These are phyloP conservation scores for Agapornis roseicollis DNA, from an alignment of 2,113 vertebrate genomes.

Conservation along the genomic window DNA sequence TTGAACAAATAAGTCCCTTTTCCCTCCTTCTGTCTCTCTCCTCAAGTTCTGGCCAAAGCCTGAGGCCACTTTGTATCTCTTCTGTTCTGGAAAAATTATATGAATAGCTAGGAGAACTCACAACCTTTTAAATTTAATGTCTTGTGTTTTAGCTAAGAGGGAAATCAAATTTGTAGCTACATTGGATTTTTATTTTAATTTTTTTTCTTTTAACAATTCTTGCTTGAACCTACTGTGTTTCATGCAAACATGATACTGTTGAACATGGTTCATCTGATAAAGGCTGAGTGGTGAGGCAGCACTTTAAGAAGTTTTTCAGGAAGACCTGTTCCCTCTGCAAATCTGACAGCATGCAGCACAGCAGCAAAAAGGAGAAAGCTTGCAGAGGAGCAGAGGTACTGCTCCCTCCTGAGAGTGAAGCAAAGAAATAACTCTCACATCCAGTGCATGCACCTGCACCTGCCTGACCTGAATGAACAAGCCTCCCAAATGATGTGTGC, in stretches of 20 bases:
- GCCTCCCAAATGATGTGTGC: fast-evolving
- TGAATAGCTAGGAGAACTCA: not conserved
- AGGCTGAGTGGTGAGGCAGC: not conserved
- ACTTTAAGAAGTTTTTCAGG: not conserved
- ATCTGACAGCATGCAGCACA: not conserved
- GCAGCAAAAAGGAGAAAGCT: not conserved
- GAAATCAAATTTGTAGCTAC: not conserved
- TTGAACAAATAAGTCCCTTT: not conserved
- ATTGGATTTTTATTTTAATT: not conserved
- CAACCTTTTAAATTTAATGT: not conserved
- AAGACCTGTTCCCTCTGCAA: not conserved
- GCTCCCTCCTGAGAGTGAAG: not conserved
- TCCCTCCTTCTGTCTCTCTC: not conserved
- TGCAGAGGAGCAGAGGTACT: not conserved
- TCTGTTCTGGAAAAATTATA: not conserved
- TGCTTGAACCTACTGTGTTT: not conserved
- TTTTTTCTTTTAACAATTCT: not conserved
- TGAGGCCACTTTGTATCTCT: not conserved
- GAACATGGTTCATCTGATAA: not conserved
- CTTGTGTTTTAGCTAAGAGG: not conserved
- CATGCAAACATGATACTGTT: fast-evolving
- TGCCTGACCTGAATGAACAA: not conserved
- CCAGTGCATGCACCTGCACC: not conserved
- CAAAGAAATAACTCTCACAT: not conserved
- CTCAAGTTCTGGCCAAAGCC: not conserved